Conservation (phyloP, 2,888 invertebrate genomes). For the Smittia sp. region DNA sequence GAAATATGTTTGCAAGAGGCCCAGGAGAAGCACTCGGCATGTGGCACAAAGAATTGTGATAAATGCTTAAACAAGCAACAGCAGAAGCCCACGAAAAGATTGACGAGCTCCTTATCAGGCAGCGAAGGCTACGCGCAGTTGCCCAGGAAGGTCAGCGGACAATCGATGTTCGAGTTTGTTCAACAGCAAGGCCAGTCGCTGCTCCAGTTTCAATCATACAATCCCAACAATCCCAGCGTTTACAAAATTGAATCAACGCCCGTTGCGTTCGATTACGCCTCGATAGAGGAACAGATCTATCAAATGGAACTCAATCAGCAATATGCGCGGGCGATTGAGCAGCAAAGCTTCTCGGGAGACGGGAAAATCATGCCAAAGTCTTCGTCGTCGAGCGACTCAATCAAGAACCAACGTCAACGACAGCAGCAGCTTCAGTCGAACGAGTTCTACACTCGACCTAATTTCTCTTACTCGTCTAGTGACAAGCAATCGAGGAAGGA, state of each 20-base stretch:
- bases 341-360: slow-evolving; percentile 43
- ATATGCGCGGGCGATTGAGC: slow-evolving; percentile 44
- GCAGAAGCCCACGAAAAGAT: not conserved
- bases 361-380: slow-evolving; percentile 47
- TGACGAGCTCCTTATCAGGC: slow-evolving; percentile 20
- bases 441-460: slow-evolving; percentile 45
- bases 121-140: slow-evolving; percentile 30
- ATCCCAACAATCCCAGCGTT: slow-evolving; percentile 54
- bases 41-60: slow-evolving; percentile 27
- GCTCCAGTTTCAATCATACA: slow-evolving; percentile 53
- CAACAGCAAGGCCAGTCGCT: slow-evolving; percentile 45
- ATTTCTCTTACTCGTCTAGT: slow-evolving; percentile 45
- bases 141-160: not conserved
- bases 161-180: slow-evolving; percentile 28
- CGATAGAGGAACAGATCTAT: slow-evolving; percentile 46
- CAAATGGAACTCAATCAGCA: slow-evolving; percentile 49
- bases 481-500: slow-evolving; percentile 49
- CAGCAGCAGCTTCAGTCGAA: slow-evolving; percentile 35
- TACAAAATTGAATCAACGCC: slow-evolving; percentile 54
- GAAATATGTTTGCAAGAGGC: slow-evolving; percentile 37
- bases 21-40: slow-evolving; percentile 1
- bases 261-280: slow-evolving; percentile 53
- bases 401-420: slow-evolving; percentile 45
- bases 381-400: slow-evolving; percentile 54
- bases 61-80: not conserved